Percentiles rank a stretch among this genome's conserved stretches.
Conservation (phyloP, 2,113 vertebrate species). For the Toxotes chatareus region DNA sequence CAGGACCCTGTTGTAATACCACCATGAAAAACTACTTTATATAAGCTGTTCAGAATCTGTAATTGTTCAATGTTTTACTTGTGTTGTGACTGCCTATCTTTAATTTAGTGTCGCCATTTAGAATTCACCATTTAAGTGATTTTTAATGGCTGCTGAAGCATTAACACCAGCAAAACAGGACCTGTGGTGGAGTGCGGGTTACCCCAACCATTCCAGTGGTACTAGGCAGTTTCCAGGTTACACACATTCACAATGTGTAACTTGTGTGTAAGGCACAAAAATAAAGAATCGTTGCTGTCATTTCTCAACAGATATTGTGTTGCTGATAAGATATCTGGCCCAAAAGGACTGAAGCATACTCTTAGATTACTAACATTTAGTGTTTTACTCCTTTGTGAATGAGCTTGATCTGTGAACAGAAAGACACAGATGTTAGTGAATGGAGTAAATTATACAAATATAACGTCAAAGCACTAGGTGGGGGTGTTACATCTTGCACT, state of each 20-base stretch:
- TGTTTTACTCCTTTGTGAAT: conserved; percentile 12
- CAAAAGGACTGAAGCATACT: neutral
- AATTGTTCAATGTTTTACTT: conserved; percentile 1
- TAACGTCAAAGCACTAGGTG: conserved; percentile 27
- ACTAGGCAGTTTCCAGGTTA: neutral
- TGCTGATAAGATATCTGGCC: neutral
- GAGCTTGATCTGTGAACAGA: conserved; percentile 11
- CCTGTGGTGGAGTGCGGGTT: neutral
- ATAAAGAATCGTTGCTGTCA: neutral
- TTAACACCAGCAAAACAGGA: neutral
- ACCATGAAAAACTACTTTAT: conserved; percentile 26
- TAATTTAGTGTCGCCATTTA: conserved; percentile 13
- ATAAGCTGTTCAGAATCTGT: conserved; percentile 13
- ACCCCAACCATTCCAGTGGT: neutral
- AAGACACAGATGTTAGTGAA: conserved; percentile 31
- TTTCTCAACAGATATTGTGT: neutral
- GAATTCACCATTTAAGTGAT: neutral
- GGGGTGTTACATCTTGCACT: conserved; percentile 34
- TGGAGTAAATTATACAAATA: conserved; percentile 43
- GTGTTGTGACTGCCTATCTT: neutral
- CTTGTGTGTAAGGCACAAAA: neutral
- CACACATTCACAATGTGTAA: neutral
- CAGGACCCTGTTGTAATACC: neutral
- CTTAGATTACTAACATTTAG: neutral
- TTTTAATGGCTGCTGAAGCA: neutral